Conservation (phyloP, 2,888 invertebrate species). For the Hydrotaea diabolus region DNA sequence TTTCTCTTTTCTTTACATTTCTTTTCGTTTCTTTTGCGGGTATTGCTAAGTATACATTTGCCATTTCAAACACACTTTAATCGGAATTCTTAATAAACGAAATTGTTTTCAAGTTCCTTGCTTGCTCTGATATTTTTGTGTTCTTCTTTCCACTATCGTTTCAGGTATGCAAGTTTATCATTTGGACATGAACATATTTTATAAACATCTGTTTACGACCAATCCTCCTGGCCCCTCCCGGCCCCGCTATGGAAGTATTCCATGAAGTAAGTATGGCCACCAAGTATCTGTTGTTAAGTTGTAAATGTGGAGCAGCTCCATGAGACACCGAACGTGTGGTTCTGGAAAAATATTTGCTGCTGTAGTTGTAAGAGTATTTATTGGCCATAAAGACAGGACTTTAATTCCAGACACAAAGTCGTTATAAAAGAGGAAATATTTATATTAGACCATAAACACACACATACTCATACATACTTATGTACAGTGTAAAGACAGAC, state of each 20-base stretch:
- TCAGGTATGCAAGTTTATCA: slow-evolving; percentile 29
- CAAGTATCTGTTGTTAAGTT: not conserved
- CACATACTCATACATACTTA: no score
- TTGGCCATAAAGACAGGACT: slow-evolving; percentile 3
- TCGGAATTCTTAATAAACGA: slow-evolving; percentile 29
- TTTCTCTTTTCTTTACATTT: no score
- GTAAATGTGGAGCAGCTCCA: no score
- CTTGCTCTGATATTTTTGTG: not conserved
- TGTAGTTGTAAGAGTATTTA: not conserved
- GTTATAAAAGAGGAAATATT: not conserved
- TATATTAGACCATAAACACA: not conserved
- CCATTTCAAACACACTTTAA: slow-evolving; percentile 21
- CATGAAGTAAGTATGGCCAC: not conserved
- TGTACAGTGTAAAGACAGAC: not conserved
- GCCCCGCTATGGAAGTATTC: not conserved
- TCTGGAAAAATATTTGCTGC: not conserved
- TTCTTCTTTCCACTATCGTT: slow-evolving; percentile 7
- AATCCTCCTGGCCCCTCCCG: no score
- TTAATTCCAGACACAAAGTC: not conserved
- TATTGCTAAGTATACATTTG: no score
- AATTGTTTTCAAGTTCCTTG: slow-evolving; percentile 24
- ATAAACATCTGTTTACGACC: slow-evolving; percentile 12
- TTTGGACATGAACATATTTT: slow-evolving; percentile 29
- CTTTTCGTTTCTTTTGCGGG: not conserved
- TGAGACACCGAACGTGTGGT: no score